Evolutionary conservation across 2,797 vertebrate genomes (phyloP), one percentile per base, ranked within the genome.

Genomic region (Ptychadena robeensis): DNA sequence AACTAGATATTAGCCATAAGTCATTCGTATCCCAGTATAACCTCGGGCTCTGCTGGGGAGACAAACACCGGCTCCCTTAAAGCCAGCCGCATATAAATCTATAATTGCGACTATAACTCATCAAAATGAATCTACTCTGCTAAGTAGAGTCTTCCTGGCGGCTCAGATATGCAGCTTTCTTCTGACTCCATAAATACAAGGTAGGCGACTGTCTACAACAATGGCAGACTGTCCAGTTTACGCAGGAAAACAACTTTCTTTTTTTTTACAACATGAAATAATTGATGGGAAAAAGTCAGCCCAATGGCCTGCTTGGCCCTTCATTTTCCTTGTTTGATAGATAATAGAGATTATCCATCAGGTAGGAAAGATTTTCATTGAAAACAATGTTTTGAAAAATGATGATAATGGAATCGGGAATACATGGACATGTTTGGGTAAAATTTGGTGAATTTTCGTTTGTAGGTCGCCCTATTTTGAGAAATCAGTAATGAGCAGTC

Each of bases 101-200:
- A 85, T 85, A 85, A 85, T 85, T 85, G 83, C 78, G 68, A 81
- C 83, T 85, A 85, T 85, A 80, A 85, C 83, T 85, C 83, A 85
- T 78, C 59, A 78, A 81, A 85, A 85, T 85, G 83, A 81, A 85
- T 81, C 72, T 81, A 71, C 48, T 63, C 65, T 44, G 80, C 66
- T 80, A 76, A 77, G 77, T 61, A 48, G 48, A 78, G 71, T 27
- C 72, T 65, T 57, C 71, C 34, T 73, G 1, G 59, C 48, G 14
- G 32, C 69, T 57, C 27, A 40, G 63, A 80, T 80, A 76, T 81
- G 83, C 80, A 76, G 72, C 78, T 76, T 31, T 81, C n/a, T 53
- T 82, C 32, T 15, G 9, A 37, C 73, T 74, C 66, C 72, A 85
- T 85, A 85, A 85, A 85, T 85, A 84, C 70, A 79, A 61, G n/a